Conservation (phyloP, 2,888 invertebrate species). For the Cabera pusaria region DNA sequence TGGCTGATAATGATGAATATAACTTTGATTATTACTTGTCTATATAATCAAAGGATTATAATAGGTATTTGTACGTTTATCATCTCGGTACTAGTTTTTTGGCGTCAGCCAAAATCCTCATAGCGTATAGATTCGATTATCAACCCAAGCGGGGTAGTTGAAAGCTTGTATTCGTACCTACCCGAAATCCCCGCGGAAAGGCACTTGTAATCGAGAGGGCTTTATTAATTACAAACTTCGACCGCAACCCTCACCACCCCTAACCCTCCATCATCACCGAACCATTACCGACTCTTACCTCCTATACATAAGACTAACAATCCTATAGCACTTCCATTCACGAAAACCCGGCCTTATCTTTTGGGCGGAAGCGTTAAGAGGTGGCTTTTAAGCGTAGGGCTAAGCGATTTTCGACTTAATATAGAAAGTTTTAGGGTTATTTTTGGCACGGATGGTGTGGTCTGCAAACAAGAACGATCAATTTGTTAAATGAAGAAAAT, state of each 20-base stretch:
- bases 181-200: slow-evolving; percentile 68
- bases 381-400: slow-evolving; percentile 34
- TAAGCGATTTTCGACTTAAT: slow-evolving; percentile 53
- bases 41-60: no score
- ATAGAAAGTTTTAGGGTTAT: slow-evolving; percentile 38
- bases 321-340: slow-evolving; percentile 49
- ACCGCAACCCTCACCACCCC: slow-evolving; percentile 64
- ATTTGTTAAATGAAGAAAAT: slow-evolving; percentile 82
- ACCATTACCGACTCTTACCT: slow-evolving; percentile 61
- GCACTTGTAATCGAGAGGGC: slow-evolving; percentile 81
- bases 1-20: no score
- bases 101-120: no score
- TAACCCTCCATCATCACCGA: slow-evolving; percentile 41
- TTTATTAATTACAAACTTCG: slow-evolving; percentile 83
- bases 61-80: no score
- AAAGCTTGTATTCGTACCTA: slow-evolving; percentile 18
- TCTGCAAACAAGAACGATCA: slow-evolving; percentile 64
- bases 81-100: no score
- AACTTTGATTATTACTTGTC: no score
- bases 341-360: slow-evolving; percentile 74
- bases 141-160: slow-evolving; percentile 1
- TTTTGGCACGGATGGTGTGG: slow-evolving; percentile 31
- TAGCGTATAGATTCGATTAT: no score
- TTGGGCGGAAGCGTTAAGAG: slow-evolving; percentile 66
- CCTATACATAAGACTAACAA: slow-evolving; percentile 66